Conservation (phyloP, 2,888 invertebrate genomes). For the Cheilosia urbana region DNA sequence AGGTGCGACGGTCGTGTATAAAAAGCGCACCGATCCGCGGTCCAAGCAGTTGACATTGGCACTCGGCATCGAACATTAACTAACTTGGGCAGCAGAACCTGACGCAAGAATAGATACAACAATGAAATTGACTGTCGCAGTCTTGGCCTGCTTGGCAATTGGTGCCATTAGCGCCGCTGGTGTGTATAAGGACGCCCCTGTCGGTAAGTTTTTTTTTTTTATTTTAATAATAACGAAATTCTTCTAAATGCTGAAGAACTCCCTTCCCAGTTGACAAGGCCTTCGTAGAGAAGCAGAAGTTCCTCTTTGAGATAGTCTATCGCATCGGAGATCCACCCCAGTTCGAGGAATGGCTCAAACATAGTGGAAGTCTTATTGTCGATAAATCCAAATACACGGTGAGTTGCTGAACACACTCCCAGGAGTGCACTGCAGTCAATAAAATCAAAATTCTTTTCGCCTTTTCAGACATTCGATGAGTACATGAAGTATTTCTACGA, state of each 20-base stretch:
- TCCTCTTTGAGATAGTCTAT: constrained; percentile 79
- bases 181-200: constrained; percentile 54
- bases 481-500: constrained; percentile 80
- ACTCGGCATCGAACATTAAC: constrained; percentile 33
- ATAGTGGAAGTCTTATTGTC: constrained; percentile 76
- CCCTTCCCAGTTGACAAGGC: constrained; percentile 77
- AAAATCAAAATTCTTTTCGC: background rate
- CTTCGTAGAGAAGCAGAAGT: constrained; percentile 79
- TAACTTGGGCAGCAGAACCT: constrained; percentile 78
- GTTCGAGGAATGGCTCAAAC: constrained; percentile 81
- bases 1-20: constrained; percentile 42
- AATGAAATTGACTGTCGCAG: constrained; percentile 80
- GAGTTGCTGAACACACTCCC: constrained; percentile 43
- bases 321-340: constrained; percentile 78
- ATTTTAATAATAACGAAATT: background rate
- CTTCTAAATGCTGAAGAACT: background rate
- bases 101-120: constrained; percentile 77
- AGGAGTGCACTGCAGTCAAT: too few species aligned
- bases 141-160: constrained; percentile 80
- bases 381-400: constrained; percentile 79
- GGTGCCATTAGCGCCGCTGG: constrained; percentile 78
- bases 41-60: constrained; percentile 52
- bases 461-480: constrained; percentile 77
- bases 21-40: constrained; percentile 11
- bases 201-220: constrained; percentile 26